A percentile compares a stretch with the other conserved stretches of the same genome.
Conservation (phyloP, 2,797 vertebrate species). For the Argentina silus region DNA sequence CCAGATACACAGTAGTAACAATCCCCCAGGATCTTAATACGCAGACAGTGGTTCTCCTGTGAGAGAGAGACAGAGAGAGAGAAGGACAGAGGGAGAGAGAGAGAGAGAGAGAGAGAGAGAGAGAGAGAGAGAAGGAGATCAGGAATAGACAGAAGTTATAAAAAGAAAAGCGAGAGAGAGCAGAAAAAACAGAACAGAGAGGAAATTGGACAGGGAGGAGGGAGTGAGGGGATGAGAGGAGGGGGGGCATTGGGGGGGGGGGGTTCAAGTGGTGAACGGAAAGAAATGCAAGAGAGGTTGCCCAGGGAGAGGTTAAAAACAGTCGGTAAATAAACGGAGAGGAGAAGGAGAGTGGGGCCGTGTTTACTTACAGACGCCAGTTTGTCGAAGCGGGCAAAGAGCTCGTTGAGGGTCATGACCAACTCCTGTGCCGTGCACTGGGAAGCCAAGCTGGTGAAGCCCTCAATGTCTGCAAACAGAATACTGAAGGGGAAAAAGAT, state of each 20-base stretch:
- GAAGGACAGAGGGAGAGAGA: background rate
- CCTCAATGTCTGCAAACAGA: slow-evolving; percentile 96
- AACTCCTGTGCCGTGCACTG: slow-evolving; percentile 97
- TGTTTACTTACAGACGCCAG: slow-evolving; percentile 87
- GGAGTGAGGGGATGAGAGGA: slow-evolving; percentile 30
- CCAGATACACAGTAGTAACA: slow-evolving; percentile 98
- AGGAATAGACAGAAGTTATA: background rate
- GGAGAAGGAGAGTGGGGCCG: background rate
- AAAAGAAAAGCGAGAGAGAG: too few species aligned
- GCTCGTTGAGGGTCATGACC: slow-evolving; percentile 97
- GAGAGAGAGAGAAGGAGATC: background rate
- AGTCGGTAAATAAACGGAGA: background rate
- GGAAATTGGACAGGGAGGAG: background rate
- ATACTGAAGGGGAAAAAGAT: slow-evolving; percentile 76
- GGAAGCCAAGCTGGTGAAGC: slow-evolving; percentile 95
- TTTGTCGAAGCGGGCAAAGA: slow-evolving; percentile 97
- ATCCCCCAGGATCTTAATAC: slow-evolving; percentile 97
- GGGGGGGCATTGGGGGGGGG: background rate
- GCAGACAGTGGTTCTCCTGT: slow-evolving; percentile 95
- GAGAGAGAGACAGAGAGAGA: background rate
- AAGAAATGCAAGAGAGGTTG: background rate
- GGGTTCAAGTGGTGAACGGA: background rate
- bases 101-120: background rate
- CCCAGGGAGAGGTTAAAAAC: background rate
- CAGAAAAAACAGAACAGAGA: background rate